A percentile compares a stretch with the other conserved stretches of the same genome.
phyloP scores from a whole-genome alignment of 2,113 vertebrate genomes.

The Platycercus adscitus region DNA sequence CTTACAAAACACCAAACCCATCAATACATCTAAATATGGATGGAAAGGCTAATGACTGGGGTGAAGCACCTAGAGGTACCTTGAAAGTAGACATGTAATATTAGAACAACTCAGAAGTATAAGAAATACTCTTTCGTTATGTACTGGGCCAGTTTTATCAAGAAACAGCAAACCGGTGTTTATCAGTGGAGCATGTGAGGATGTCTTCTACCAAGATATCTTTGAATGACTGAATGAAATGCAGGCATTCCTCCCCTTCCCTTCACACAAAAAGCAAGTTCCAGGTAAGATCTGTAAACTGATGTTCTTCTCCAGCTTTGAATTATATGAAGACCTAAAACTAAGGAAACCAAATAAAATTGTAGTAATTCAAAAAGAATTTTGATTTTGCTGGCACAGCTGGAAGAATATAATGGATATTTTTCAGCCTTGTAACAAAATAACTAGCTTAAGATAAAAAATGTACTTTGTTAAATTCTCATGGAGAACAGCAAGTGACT shows the following conservation, averaged over 20 bases:
- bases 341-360: not conserved
- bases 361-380: not conserved
- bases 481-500: not conserved
- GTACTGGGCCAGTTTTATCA: not conserved
- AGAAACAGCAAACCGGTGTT: not conserved
- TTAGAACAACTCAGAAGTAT: not conserved
- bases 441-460: not conserved
- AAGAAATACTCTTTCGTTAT: not conserved
- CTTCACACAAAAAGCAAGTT: not conserved
- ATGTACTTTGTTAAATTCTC: not conserved
- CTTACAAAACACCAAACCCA: not conserved
- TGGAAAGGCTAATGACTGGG: not conserved
- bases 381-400: not conserved
- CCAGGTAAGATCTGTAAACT: not conserved
- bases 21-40: not conserved
- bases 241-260: not conserved
- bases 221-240: not conserved
- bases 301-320: not conserved
- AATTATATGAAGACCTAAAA: not conserved
- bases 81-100: not conserved
- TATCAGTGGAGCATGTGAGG: not conserved
- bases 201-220: not conserved
- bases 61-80: not conserved
- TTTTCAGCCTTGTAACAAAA: not conserved
- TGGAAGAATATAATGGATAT: not conserved